Evolutionary conservation across 2,113 vertebrate genomes (phyloP).

Genomic region (Bufo bufo): DNA sequence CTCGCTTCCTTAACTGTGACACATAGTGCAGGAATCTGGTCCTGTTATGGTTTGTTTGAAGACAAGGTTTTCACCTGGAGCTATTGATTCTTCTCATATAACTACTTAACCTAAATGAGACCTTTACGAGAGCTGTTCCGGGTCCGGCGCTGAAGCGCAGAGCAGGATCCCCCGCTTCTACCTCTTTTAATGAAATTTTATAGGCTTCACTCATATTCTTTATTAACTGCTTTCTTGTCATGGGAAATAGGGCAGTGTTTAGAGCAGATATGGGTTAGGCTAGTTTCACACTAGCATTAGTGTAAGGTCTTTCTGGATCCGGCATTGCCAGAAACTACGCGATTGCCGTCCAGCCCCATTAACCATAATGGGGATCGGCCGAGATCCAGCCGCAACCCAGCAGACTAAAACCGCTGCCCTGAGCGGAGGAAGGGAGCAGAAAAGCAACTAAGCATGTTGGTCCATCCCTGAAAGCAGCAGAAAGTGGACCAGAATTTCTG

Average conservation of each 20-base stretch:
- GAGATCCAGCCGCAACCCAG: too few relatives aligned
- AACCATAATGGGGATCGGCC: too few relatives aligned
- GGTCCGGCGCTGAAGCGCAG: neutral
- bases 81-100: conserved; percentile 64
- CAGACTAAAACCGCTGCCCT: too few relatives aligned
- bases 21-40: neutral
- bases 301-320: conserved; percentile 53
- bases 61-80: conserved; percentile 60
- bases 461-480: too few relatives aligned
- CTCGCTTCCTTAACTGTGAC: neutral
- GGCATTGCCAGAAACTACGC: rapidly evolving
- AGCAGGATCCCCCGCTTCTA: conserved; percentile 13
- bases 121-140: conserved; percentile 57
- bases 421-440: too few relatives aligned
- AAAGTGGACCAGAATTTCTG: too few relatives aligned
- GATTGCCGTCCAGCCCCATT: too few relatives aligned
- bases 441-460: too few relatives aligned
- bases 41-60: conserved; percentile 58
- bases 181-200: conserved; percentile 49
- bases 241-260: conserved; percentile 15
- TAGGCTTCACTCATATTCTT: conserved; percentile 28
- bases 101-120: conserved; percentile 61
- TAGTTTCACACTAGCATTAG: too few relatives aligned
- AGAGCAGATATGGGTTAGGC: neutral
- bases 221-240: conserved; percentile 36